A percentile compares a stretch with the other conserved stretches of the same genome.
Conservation (phyloP, 2,797 vertebrate species). For the Myripristis jacobus region DNA sequence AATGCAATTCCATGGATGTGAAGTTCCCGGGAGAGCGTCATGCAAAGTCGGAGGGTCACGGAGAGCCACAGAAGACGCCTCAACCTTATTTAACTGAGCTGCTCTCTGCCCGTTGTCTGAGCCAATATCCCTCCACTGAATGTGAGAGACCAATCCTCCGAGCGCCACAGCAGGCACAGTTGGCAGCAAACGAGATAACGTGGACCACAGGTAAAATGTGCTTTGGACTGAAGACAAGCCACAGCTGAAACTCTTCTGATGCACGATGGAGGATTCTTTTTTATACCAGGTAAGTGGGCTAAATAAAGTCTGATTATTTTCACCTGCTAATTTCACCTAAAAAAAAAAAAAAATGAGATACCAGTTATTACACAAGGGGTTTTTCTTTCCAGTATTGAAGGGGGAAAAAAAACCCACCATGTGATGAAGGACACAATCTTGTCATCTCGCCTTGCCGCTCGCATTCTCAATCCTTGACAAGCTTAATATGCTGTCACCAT, state of each 20-base stretch:
- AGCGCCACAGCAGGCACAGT: constrained; percentile 22
- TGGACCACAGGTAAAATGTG: constrained; percentile 18
- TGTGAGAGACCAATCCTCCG: constrained; percentile 13
- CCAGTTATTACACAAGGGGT: background rate
- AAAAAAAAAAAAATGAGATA: background rate
- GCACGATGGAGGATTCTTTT: background rate
- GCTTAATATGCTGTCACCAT: constrained; percentile 60
- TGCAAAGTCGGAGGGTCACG: constrained; percentile 51
- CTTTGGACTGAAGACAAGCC: background rate
- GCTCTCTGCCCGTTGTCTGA: background rate
- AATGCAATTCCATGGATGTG: constrained; percentile 40
- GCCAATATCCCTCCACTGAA: constrained; percentile 17
- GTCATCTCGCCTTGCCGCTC: constrained; percentile 32
- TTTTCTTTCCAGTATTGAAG: constrained; percentile 8
- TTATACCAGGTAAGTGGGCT: constrained; percentile 40
- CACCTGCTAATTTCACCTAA: background rate
- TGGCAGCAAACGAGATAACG: constrained; percentile 27
- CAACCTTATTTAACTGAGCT: constrained; percentile 22
- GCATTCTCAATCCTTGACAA: constrained; percentile 35
- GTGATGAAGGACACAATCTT: constrained; percentile 21
- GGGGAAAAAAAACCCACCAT: constrained; percentile 5
- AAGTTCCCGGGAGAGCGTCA: constrained; percentile 31
- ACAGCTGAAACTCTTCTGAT: background rate
- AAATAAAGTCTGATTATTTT: background rate
- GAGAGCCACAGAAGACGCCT: constrained; percentile 28